These are phyloP conservation scores for Andrena minutula DNA, from an alignment of 2,888 invertebrate species.

Conservation along the genomic window DNA sequence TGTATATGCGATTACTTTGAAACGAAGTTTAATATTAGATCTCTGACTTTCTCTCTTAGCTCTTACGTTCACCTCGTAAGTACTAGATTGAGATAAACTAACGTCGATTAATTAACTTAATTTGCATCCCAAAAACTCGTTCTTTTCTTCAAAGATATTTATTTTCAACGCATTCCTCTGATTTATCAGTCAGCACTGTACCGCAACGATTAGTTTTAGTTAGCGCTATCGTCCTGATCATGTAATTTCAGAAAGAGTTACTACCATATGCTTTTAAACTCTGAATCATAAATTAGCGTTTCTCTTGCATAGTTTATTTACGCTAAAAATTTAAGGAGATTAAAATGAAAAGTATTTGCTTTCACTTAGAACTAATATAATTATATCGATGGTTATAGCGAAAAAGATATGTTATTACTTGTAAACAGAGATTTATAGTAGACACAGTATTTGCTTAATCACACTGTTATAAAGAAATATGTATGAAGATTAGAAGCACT, in stretches of 20 bases:
- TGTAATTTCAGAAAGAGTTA: slow-evolving; percentile 20
- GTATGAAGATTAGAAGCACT: slow-evolving; percentile 61
- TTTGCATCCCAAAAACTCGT: neutral
- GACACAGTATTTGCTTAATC: slow-evolving; percentile 63
- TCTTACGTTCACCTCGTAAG: slow-evolving; percentile 38
- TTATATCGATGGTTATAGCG: slow-evolving; percentile 57
- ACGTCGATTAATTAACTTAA: slow-evolving; percentile 17
- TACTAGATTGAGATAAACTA: slow-evolving; percentile 17
- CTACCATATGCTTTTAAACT: slow-evolving; percentile 7
- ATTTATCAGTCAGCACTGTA: slow-evolving; percentile 20
- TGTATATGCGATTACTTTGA: slow-evolving; percentile 54
- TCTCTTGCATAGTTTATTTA: slow-evolving; percentile 36
- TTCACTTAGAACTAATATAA: slow-evolving; percentile 54
- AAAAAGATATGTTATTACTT: slow-evolving; percentile 63
- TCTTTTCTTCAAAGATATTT: slow-evolving; percentile 13
- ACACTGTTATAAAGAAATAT: slow-evolving; percentile 60
- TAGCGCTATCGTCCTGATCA: slow-evolving; percentile 1
- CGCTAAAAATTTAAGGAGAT: slow-evolving; percentile 16
- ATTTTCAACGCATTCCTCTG: slow-evolving; percentile 10
- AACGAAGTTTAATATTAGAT: slow-evolving; percentile 33
- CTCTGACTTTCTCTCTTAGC: slow-evolving; percentile 30
- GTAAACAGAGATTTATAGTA: slow-evolving; percentile 65
- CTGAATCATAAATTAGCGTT: slow-evolving; percentile 18
- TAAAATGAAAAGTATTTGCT: slow-evolving; percentile 36
- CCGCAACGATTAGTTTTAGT: slow-evolving; percentile 22